Percentiles rank a stretch among this genome's conserved stretches.
These are phyloP conservation scores for Patella pellucida DNA, from an alignment of 2,888 invertebrate species.

Conservation along the genomic window DNA sequence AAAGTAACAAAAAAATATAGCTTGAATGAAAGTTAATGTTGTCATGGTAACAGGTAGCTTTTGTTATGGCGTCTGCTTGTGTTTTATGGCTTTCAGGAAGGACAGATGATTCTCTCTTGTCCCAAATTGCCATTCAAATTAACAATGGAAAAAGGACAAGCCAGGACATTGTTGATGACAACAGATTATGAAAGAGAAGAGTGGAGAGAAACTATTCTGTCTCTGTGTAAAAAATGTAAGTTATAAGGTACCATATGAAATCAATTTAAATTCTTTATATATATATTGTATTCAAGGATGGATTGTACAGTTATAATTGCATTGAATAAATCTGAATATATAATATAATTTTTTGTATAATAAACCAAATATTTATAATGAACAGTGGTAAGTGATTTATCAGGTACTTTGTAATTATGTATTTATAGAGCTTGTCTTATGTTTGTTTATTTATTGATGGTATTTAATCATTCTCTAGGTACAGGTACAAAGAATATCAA, in stretches of 20 bases:
- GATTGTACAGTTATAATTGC: too few relatives aligned
- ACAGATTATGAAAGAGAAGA: constrained; percentile 94
- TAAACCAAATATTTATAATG: background rate
- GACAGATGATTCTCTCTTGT: constrained; percentile 89
- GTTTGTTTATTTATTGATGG: background rate
- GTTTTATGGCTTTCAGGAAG: constrained; percentile 76
- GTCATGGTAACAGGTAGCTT: too few relatives aligned
- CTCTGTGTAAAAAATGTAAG: constrained; percentile 63
- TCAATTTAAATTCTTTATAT: too few relatives aligned
- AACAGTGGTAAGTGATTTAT: constrained; percentile 18
- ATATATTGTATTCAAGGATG: too few relatives aligned
- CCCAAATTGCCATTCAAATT: constrained; percentile 90
- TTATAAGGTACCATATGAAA: background rate
- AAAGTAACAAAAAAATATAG: too few relatives aligned
- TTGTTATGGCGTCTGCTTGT: too few relatives aligned
- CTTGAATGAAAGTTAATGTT: too few relatives aligned
- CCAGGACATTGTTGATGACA: constrained; percentile 86
- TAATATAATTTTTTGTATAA: background rate
- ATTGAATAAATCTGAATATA: too few relatives aligned
- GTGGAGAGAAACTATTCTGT: constrained; percentile 92
- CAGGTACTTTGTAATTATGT: constrained; percentile 15
- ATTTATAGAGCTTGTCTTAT: background rate
- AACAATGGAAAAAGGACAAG: constrained; percentile 70
- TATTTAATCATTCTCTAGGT: background rate
- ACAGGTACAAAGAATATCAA: background rate